Percentiles rank a stretch among this genome's conserved stretches.
Evolutionary conservation across 37 sponge, comb jelly and placozoan genomes (phyloP).

Genomic region (Geodia barretti): DNA sequence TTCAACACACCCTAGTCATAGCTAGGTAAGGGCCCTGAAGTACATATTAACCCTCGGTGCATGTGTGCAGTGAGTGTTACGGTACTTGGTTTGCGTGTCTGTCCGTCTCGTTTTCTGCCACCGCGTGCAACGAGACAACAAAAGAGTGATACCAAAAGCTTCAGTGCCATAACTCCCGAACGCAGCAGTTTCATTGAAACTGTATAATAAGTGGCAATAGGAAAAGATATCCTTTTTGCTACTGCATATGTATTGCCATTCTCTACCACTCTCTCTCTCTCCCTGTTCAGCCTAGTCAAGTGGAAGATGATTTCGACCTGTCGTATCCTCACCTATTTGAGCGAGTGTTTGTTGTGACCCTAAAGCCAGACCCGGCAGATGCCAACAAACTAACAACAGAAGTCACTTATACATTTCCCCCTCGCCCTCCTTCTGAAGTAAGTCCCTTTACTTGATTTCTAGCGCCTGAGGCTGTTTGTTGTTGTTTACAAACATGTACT

Average conservation of each 20-base stretch:
- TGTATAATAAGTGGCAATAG: too few species aligned
- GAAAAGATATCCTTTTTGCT: too few species aligned
- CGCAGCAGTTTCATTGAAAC: too few species aligned
- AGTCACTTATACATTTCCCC: constrained; percentile 74
- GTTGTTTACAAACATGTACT: neutral
- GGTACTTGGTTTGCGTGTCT: neutral
- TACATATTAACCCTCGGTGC: too few species aligned
- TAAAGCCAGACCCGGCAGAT: constrained; percentile 42
- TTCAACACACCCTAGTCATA: too few species aligned
- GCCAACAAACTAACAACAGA: constrained; percentile 28
- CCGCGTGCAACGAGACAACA: too few species aligned
- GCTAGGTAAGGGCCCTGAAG: too few species aligned
- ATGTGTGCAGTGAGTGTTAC: too few species aligned
- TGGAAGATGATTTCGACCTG: constrained; percentile 33
- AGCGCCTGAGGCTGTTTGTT: too few species aligned
- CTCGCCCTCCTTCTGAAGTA: constrained; percentile 15
- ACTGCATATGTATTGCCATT: too few species aligned
- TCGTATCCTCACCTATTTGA: constrained; percentile 80
- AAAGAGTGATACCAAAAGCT: too few species aligned
- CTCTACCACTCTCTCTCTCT: constrained; percentile 1
- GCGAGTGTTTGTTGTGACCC: constrained; percentile 78
- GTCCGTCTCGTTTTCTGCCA: neutral
- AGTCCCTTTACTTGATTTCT: constrained; percentile 13
- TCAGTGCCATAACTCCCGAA: too few species aligned
- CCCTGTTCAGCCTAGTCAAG: neutral